Percentiles rank a stretch among this genome's conserved stretches.
These are phyloP conservation scores for Streptopelia turtur DNA, from an alignment of 2,797 vertebrate species.

Conservation along the genomic window DNA sequence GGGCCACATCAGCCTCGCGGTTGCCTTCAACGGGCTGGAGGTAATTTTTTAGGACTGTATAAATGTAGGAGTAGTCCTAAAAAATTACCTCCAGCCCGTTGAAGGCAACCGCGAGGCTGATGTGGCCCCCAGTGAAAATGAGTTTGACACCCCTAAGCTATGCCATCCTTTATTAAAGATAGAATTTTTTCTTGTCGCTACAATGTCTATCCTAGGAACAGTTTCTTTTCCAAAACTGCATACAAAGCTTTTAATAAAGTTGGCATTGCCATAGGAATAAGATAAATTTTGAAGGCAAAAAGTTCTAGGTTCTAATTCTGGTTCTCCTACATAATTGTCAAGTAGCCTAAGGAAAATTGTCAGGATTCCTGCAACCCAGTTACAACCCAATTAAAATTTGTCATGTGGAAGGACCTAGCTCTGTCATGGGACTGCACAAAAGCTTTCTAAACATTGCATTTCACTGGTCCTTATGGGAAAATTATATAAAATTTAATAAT, in stretches of 20 bases:
- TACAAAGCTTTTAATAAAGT: not conserved
- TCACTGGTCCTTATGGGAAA: not conserved
- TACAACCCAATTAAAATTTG: slow-evolving; percentile 60
- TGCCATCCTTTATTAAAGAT: not conserved
- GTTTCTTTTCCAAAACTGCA: not conserved
- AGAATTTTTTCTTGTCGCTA: not conserved
- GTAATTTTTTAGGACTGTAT: too few species aligned
- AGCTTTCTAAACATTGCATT: not conserved
- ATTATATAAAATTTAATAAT: not conserved
- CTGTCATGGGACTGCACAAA: not conserved
- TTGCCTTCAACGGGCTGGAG: too few species aligned
- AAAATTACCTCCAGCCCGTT: too few species aligned
- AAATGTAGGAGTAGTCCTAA: too few species aligned
- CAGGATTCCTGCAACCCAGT: not conserved
- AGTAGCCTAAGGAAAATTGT: not conserved
- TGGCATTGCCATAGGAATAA: not conserved
- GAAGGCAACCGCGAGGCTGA: too few species aligned
- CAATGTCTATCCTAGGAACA: not conserved
- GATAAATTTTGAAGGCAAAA: not conserved
- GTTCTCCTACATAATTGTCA: not conserved
- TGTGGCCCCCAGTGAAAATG: too few species aligned
- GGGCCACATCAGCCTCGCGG: too few species aligned
- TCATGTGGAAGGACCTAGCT: slow-evolving; percentile 44
- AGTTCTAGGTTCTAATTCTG: not conserved
- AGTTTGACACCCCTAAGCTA: not conserved